Evolutionary conservation across 1,140 invertebrate species (phyloP).

Genomic region (Argopecten irradians): DNA sequence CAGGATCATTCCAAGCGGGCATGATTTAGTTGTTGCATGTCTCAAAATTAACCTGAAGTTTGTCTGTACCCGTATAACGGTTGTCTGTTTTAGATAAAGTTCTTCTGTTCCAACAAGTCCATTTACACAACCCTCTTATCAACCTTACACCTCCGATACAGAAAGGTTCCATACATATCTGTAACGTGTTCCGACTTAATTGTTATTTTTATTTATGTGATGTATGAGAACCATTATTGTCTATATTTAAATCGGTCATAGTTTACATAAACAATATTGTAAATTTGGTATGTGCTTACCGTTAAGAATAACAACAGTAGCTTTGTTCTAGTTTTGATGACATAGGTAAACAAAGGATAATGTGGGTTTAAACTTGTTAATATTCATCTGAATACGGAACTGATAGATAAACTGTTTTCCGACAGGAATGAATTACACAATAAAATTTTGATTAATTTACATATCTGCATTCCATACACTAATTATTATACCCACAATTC

Average conservation of each 20-base stretch:
- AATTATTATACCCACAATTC: too few relatives aligned
- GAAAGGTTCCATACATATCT: background rate
- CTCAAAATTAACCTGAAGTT: background rate
- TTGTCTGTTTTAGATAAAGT: background rate
- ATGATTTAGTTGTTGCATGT: slow-evolving; percentile 4
- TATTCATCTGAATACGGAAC: too few relatives aligned
- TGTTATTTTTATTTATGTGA: background rate
- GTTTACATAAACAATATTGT: too few relatives aligned
- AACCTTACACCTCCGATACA: background rate
- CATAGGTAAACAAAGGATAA: too few relatives aligned
- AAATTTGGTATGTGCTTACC: too few relatives aligned
- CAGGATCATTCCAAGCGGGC: background rate
- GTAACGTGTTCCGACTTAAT: background rate
- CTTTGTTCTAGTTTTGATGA: background rate
- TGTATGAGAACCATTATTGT: background rate
- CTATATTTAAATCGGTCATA: background rate
- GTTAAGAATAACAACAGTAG: background rate
- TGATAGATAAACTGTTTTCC: too few relatives aligned
- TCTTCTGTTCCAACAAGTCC: background rate
- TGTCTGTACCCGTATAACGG: background rate
- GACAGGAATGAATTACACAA: too few relatives aligned
- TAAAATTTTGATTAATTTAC: too few relatives aligned
- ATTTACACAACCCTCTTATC: background rate
- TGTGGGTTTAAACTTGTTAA: too few relatives aligned
- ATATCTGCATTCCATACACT: too few relatives aligned